Percentiles rank a stretch among this genome's conserved stretches.
Conservation (phyloP, 1,140 invertebrate species). For the Lamellibrachia luymesi region DNA sequence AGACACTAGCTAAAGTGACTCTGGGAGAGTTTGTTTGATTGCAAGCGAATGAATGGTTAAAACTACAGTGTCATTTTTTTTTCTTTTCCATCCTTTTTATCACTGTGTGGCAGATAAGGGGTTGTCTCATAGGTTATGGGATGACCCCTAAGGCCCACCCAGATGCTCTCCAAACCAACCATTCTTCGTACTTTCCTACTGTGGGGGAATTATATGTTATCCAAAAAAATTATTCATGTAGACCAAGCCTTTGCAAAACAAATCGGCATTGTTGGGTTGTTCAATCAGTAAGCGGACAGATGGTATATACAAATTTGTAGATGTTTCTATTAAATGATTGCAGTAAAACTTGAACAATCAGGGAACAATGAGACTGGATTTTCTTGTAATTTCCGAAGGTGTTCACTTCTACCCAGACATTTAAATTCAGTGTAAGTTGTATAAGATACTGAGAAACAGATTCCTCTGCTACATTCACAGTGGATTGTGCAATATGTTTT, state of each 20-base stretch:
- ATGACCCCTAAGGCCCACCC: too few relatives aligned
- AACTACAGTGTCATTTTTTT: background rate
- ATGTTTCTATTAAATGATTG: background rate
- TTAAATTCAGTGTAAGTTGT: background rate
- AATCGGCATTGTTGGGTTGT: background rate
- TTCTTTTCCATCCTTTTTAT: background rate
- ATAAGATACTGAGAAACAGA: background rate
- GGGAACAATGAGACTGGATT: background rate
- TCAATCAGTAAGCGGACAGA: background rate
- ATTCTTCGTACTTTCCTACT: background rate
- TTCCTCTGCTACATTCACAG: background rate
- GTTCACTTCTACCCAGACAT: background rate
- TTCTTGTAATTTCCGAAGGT: background rate
- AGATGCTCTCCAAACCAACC: background rate
- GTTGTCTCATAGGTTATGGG: too few relatives aligned
- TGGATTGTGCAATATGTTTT: background rate
- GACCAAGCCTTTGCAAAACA: background rate
- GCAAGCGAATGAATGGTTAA: background rate
- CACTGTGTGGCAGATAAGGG: background rate
- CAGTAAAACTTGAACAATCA: background rate
- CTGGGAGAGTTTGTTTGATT: background rate
- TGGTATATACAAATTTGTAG: background rate
- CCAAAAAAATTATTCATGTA: background rate
- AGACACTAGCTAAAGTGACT: background rate
- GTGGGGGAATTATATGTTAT: background rate